These are phyloP conservation scores for Chloromyia formosa DNA, from an alignment of 2,888 invertebrate genomes.

Conservation along the genomic window DNA sequence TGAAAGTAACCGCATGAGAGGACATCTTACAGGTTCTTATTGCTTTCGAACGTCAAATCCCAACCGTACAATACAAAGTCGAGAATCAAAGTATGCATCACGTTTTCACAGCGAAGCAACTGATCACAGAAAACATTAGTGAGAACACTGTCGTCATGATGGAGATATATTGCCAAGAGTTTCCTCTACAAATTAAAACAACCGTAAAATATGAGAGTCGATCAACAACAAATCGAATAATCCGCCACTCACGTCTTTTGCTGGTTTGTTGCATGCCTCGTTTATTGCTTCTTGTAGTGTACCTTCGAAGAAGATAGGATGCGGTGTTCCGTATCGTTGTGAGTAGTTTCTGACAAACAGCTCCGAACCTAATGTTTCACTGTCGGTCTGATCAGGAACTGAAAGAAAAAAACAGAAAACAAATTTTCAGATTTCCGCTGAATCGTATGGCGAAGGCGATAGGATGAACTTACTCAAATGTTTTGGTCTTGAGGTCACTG, in stretches of 20 bases:
- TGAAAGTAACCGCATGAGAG: background rate
- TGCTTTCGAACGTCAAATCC: constrained; percentile 92
- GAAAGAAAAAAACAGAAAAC: constrained; percentile 51
- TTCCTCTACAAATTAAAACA: constrained; percentile 76
- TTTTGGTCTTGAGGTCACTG: constrained; percentile 74
- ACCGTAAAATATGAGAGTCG: too few species aligned
- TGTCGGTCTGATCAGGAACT: constrained; percentile 89
- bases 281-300: constrained; percentile 89
- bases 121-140: constrained; percentile 98
- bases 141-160: constrained; percentile 94
- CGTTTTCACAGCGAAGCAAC: constrained; percentile 88
- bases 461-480: constrained; percentile 74
- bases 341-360: constrained; percentile 89
- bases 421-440: background rate
- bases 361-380: constrained; percentile 85
- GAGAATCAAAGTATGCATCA: constrained; percentile 85
- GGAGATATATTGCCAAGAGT: constrained; percentile 92
- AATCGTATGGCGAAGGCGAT: background rate
- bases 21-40: constrained; percentile 76
- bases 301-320: constrained; percentile 91
- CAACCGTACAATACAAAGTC: constrained; percentile 97
- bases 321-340: constrained; percentile 78
- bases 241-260: constrained; percentile 78
- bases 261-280: constrained; percentile 88
- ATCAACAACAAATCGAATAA: constrained; percentile 1